phyloP scores from a whole-genome alignment of 2,888 invertebrate species.

The Myathropa florea region DNA sequence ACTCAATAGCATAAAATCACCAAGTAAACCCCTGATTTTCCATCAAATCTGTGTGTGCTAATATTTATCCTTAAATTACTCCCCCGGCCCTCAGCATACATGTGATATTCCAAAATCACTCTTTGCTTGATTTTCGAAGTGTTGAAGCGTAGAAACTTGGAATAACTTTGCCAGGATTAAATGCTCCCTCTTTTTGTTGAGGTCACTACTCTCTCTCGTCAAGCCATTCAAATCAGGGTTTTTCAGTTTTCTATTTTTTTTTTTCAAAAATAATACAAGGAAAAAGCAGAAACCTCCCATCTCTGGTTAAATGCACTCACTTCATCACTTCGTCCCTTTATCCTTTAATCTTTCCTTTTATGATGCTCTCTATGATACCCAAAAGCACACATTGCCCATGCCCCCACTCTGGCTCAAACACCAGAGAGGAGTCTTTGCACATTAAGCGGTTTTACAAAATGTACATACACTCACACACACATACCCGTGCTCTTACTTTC shows the following conservation, averaged over 20 bases:
- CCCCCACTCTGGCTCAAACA: slow-evolving; percentile 4
- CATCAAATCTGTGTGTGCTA: slow-evolving; percentile 57
- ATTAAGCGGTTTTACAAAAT: slow-evolving; percentile 57
- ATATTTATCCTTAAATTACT: slow-evolving; percentile 59
- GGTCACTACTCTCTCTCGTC: slow-evolving; percentile 43
- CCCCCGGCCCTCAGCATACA: neutral
- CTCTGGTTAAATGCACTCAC: slow-evolving; percentile 68
- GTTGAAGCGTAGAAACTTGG: neutral
- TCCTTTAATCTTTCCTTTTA: slow-evolving; percentile 65
- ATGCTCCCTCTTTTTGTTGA: slow-evolving; percentile 21
- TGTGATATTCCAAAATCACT: neutral
- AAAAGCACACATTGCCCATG: slow-evolving; percentile 34
- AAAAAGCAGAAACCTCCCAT: slow-evolving; percentile 48
- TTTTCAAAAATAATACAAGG: neutral
- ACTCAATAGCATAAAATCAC: slow-evolving; percentile 57
- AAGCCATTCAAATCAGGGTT: slow-evolving; percentile 48
- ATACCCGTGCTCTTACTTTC: neutral
- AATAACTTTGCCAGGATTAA: slow-evolving; percentile 44
- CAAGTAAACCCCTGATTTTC: slow-evolving; percentile 59
- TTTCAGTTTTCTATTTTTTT: slow-evolving; percentile 15
- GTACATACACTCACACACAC: slow-evolving; percentile 22
- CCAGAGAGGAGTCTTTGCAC: slow-evolving; percentile 30
- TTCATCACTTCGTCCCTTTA: slow-evolving; percentile 69
- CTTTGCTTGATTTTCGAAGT: slow-evolving; percentile 17
- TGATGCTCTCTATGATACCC: slow-evolving; percentile 34